Evolutionary conservation across 2,113 vertebrate genomes (phyloP), one percentile per base, ranked within the genome.

Genomic region (Callionymus lyra): DNA sequence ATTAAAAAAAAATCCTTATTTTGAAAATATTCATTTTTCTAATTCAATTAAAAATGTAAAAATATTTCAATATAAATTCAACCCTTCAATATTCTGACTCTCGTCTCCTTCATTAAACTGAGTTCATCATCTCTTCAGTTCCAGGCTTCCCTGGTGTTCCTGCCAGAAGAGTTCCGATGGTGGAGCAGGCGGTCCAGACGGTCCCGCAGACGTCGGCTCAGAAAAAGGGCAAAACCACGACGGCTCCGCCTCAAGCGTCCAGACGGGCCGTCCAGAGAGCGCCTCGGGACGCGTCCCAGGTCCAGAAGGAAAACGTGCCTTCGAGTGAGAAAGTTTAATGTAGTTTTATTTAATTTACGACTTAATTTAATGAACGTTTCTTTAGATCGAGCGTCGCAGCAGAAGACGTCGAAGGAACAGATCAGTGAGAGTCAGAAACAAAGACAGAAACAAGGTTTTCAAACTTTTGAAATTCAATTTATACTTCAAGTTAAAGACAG

Each of bases 131-230:
- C 27, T 3, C 4, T 8, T 3, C 19, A 50, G 50, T 56, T 38
- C 35, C 62, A 56, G 76, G 63, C 10, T 52, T 68, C 21, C 78
- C 79, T 6, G 59, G 53, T 59, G 35, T 80, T 67, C 60, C 82
- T 13, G 69, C 81, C 13, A 84, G 90, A 71, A 89, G 92, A 65
- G 92, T 85, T 44, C 93, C 92, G 6, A 94, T 91, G 92, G 94
- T 99, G 0, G 95, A 99, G 53, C 95, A 99, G 73, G 94, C 92
- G 14, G 95, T 99, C 2, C 95, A 99, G 85, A 99, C 95, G 0
- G 81, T 89, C 11, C 90, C 95, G 0, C 57, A 80, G 2, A 87
- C 86, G 35, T 77, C 68, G 50, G 79, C 61, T 2, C 79, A 81
- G 11, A 91, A 81, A 56, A 84, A 72, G 6, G 79, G 78, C 2